A percentile compares a stretch with the other conserved stretches of the same genome.
Evolutionary conservation across 2,113 vertebrate species (phyloP).

Genomic region (Tonatia bakeri): DNA sequence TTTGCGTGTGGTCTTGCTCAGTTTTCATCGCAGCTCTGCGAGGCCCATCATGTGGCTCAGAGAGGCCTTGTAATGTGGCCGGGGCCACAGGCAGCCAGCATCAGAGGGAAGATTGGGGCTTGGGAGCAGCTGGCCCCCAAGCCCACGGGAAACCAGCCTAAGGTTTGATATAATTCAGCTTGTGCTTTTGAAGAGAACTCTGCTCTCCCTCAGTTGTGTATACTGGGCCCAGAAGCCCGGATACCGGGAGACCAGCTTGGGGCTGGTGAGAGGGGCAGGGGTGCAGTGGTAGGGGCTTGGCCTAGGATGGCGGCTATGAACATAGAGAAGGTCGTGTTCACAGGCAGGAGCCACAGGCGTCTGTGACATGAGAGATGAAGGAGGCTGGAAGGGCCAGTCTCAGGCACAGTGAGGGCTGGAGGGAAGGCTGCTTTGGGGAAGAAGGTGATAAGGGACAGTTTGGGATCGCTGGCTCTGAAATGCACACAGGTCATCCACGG

Average conservation of each 20-base stretch:
- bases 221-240: background rate
- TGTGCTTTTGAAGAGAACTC: background rate
- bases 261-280: background rate
- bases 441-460: background rate
- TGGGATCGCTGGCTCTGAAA: background rate
- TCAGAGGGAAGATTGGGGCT: background rate
- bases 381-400: background rate
- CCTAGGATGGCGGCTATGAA: fast-evolving
- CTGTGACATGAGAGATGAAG: background rate
- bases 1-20: background rate
- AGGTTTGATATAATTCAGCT: background rate
- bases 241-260: background rate
- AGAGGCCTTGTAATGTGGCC: background rate
- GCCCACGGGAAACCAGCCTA: background rate
- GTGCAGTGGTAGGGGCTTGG: background rate
- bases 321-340: background rate
- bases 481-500: background rate
- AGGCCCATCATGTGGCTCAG: background rate
- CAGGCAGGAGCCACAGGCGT: background rate
- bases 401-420: background rate
- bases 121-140: background rate
- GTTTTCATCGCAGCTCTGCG: background rate
- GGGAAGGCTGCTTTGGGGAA: background rate
- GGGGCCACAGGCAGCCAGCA: background rate
- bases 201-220: background rate